Percentiles rank a stretch among this genome's conserved stretches.
These are phyloP conservation scores for Oryzias celebensis DNA, from an alignment of 2,113 vertebrate species.

Conservation along the genomic window DNA sequence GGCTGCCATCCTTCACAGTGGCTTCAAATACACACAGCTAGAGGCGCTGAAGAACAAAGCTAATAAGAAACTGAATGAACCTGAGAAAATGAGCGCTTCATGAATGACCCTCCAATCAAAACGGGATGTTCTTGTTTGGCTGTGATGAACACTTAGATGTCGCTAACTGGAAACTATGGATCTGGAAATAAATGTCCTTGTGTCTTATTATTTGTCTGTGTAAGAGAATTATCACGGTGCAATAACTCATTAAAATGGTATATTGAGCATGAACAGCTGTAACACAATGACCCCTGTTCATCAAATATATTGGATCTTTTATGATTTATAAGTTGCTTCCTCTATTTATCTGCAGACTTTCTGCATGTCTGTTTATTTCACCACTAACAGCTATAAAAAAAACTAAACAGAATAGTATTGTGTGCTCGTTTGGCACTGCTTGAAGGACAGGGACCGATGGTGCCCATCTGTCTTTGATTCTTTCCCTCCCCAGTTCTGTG, in stretches of 20 bases:
- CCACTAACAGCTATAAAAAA: slow-evolving; percentile 15
- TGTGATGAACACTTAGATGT: slow-evolving; percentile 45
- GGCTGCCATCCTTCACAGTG: slow-evolving; percentile 17
- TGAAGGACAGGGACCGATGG: slow-evolving; percentile 63
- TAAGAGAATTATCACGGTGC: slow-evolving; percentile 65
- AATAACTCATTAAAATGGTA: slow-evolving; percentile 73
- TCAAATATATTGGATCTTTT: slow-evolving; percentile 64
- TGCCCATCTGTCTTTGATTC: slow-evolving; percentile 69
- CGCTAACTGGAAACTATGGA: slow-evolving; percentile 61
- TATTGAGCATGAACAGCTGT: slow-evolving; percentile 76
- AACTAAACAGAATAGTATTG: slow-evolving; percentile 41
- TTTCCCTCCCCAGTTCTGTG: slow-evolving; percentile 44
- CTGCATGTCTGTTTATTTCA: slow-evolving; percentile 30
- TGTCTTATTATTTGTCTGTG: slow-evolving; percentile 63
- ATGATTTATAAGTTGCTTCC: slow-evolving; percentile 50
- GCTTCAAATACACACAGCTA: slow-evolving; percentile 24
- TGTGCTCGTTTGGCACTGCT: slow-evolving; percentile 50
- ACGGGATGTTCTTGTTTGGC: slow-evolving; percentile 30
- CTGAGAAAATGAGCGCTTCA: slow-evolving; percentile 31
- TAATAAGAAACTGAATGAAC: slow-evolving; percentile 25
- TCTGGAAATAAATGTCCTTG: slow-evolving; percentile 65
- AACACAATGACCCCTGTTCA: slow-evolving; percentile 75
- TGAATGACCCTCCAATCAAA: slow-evolving; percentile 47
- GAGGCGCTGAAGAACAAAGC: slow-evolving; percentile 24
- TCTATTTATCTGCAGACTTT: slow-evolving; percentile 28